These are phyloP conservation scores for Mercenaria mercenaria DNA, from an alignment of 1,140 invertebrate genomes.

Conservation along the genomic window DNA sequence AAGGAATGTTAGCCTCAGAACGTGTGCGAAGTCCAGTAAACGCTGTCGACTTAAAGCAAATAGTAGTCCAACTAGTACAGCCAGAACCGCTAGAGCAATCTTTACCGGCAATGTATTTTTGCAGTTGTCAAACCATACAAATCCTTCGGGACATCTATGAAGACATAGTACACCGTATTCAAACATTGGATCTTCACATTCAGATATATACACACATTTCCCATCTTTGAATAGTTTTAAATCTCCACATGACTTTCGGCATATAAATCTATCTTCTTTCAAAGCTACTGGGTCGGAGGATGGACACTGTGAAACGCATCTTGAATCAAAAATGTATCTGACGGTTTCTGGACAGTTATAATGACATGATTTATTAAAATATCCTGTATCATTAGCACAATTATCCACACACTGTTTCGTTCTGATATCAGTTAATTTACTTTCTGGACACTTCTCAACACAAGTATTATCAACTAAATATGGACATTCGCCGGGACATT, in stretches of 20 bases:
- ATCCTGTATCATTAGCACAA: neutral
- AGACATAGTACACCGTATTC: neutral
- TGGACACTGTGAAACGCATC: neutral
- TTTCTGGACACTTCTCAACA: neutral
- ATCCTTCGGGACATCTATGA: neutral
- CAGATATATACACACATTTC: neutral
- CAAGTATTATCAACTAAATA: neutral
- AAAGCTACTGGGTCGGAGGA: neutral
- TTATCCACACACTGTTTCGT: neutral
- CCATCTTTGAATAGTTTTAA: neutral
- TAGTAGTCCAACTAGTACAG: neutral
- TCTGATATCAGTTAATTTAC: neutral
- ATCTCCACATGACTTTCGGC: neutral
- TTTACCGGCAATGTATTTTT: neutral
- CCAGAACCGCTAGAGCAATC: neutral
- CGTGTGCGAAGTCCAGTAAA: neutral
- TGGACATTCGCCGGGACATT: neutral
- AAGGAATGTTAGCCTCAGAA: neutral
- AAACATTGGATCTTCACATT: neutral
- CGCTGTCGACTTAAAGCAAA: neutral
- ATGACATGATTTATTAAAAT: neutral
- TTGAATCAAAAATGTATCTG: neutral
- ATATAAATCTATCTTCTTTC: neutral
- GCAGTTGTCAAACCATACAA: neutral
- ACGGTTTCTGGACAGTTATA: neutral